A percentile compares a stretch with the other conserved stretches of the same genome.
Conservation (phyloP, 2,797 vertebrate genomes). For the Harpagifer antarcticus region DNA sequence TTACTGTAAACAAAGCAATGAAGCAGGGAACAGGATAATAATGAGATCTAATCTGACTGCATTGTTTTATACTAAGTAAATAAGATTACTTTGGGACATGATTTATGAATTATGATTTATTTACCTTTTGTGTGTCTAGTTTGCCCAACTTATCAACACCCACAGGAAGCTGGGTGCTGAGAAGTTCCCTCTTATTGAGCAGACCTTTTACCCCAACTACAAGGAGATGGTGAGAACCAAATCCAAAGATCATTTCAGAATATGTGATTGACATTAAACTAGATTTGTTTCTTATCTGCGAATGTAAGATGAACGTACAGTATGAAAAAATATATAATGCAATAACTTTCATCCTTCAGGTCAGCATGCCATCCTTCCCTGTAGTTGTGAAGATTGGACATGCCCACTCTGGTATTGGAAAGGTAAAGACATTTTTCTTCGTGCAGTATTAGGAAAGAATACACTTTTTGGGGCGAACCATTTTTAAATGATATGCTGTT, state of each 20-base stretch:
- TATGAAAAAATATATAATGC: not conserved
- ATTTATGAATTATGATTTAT: not conserved
- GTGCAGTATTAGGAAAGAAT: not conserved
- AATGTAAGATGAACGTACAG: not conserved
- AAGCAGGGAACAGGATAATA: not conserved
- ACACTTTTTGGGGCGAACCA: not conserved
- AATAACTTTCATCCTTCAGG: constrained; percentile 76
- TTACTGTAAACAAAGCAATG: constrained; percentile 16
- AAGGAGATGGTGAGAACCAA: constrained; percentile 94
- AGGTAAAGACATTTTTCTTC: constrained; percentile 85
- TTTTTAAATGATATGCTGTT: not conserved
- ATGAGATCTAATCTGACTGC: no score
- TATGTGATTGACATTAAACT: not conserved
- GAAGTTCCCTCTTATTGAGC: constrained; percentile 97
- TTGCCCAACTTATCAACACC: constrained; percentile 95
- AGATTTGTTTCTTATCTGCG: not conserved
- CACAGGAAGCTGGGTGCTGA: constrained; percentile 92
- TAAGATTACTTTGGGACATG: not conserved
- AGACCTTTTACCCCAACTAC: constrained; percentile 98
- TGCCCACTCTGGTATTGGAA: constrained; percentile 97
- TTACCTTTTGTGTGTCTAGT: constrained; percentile 80
- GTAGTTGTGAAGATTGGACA: constrained; percentile 99
- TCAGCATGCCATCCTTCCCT: constrained; percentile 95
- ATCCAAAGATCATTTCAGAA: not conserved
- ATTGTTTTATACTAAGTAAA: no score